phyloP scores from a whole-genome alignment of 2,113 vertebrate genomes.

The Poeciliopsis prolifica region DNA sequence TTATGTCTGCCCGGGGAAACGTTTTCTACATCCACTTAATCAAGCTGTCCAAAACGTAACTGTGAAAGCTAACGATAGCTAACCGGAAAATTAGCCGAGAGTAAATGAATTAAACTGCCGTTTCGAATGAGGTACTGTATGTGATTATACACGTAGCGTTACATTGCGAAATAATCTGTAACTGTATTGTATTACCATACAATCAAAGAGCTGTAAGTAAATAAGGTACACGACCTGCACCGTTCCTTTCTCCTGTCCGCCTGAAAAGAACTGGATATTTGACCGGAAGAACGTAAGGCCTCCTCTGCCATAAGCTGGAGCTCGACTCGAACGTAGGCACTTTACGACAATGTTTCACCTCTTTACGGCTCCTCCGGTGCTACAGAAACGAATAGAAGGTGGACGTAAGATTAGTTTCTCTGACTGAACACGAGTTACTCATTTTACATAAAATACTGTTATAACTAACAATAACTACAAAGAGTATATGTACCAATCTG shows the following conservation, averaged over 20 bases:
- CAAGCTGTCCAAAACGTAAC: not conserved
- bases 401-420: slow-evolving; percentile 44
- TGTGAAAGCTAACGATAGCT: slow-evolving; percentile 30
- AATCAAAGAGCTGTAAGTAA: not conserved
- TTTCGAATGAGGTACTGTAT: fast-evolving
- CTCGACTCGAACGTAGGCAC: not conserved
- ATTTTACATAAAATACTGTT: not conserved
- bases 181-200: fast-evolving
- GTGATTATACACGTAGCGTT: fast-evolving
- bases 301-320: not conserved
- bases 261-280: slow-evolving; percentile 38
- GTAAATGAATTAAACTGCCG: slow-evolving; percentile 16
- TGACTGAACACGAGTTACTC: not conserved
- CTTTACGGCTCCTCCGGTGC: slow-evolving; percentile 57
- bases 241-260: slow-evolving; percentile 24
- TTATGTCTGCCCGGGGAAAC: fast-evolving
- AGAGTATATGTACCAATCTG: slow-evolving; percentile 10
- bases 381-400: slow-evolving; percentile 34
- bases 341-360: slow-evolving; percentile 18
- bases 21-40: too few species aligned
- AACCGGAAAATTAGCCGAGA: slow-evolving; percentile 20
- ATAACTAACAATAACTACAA: not conserved
- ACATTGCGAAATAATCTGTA: fast-evolving
- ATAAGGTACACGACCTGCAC: slow-evolving; percentile 25
- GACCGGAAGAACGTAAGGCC: slow-evolving; percentile 10